Percentiles rank a stretch among this genome's conserved stretches.
These are phyloP conservation scores for Neoaliturus tenellus DNA, from an alignment of 2,888 invertebrate genomes.

Conservation along the genomic window DNA sequence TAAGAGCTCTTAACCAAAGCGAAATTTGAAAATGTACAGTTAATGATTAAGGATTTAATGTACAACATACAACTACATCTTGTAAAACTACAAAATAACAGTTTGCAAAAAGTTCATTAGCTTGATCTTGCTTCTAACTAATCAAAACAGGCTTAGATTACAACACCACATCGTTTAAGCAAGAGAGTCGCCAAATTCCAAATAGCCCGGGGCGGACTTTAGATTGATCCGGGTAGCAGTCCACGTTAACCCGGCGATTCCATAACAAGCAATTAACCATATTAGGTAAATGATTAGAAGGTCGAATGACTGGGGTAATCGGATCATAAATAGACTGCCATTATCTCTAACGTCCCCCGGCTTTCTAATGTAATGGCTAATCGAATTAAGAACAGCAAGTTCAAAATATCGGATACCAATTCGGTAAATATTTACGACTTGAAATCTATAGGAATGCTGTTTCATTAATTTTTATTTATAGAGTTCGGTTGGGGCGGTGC, in stretches of 20 bases:
- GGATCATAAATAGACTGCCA: neutral
- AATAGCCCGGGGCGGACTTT: neutral
- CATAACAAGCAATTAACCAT: conserved; percentile 26
- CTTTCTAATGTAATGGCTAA: neutral
- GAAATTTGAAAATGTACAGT: no score
- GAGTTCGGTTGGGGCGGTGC: neutral
- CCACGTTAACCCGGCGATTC: neutral
- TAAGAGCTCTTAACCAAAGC: no score
- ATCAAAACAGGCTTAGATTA: neutral
- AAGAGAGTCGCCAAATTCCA: neutral
- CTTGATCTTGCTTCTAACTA: no score
- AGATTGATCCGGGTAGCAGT: neutral
- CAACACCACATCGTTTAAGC: neutral
- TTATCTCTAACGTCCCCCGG: neutral
- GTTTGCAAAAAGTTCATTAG: no score
- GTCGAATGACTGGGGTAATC: neutral
- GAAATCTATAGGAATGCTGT: neutral
- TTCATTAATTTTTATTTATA: conserved; percentile 1
- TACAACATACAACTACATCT: no score
- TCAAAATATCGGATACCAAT: conserved; percentile 3
- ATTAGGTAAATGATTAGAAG: conserved; percentile 10
- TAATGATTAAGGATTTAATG: no score
- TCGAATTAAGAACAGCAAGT: neutral
- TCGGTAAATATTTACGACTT: neutral
- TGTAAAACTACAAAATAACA: no score